Base-by-base conservation (phyloP, 53 echinoderm and acorn worm genomes). In the Luidia sarsii region DNA sequence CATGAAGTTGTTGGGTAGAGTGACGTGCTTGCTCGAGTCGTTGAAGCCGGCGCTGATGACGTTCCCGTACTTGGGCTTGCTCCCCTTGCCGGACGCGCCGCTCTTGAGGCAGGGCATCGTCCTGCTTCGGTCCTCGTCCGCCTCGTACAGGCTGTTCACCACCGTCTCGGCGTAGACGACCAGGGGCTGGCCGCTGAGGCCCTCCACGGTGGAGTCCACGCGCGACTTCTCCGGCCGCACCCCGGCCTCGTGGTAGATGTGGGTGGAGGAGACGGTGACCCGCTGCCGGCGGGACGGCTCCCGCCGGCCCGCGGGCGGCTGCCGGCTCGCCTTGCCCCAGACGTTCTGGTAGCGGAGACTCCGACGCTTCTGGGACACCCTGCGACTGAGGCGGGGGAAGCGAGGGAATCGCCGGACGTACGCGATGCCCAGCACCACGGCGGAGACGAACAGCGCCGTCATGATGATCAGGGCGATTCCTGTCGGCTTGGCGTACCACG, bases 81-180 rank as follows among this genome's bases (percentile, higher is more conserved):
- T 33, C 30, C 39, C 39, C 61, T 45, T 46, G n/a, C n/a, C n/a
- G 22, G 61, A n/a, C 30, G 48, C 30, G 21, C 27, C 19, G 48
- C 43, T 33, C 45, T 46, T 62, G 20, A 31, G 48, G 34, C 77
- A 77, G 27, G 77, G 77, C 31, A 77, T 60, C 31, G 77, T 77
- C 60, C 19, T 77, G 77, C 61, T 61, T 1, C 77, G 45, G 33
- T 77, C 77, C n/a, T 59, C 37, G 61, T 77, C 77, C n/a, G 77
- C 77, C 61, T 77, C 77, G 45, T 77, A 77, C 13, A 77, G 77
- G 33, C 77, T 77, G 61, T 77, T 77, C 15, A 77, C 77, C 2
- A 77, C 77, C 21, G 77, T 77, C 33, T 77, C 77, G 46, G 77
- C 77, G 61, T 77, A 77, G 10, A 77, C 77, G 8, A 77, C 77